phyloP scores from a whole-genome alignment of 2,797 vertebrate genomes.

The Lithobates pipiens region DNA sequence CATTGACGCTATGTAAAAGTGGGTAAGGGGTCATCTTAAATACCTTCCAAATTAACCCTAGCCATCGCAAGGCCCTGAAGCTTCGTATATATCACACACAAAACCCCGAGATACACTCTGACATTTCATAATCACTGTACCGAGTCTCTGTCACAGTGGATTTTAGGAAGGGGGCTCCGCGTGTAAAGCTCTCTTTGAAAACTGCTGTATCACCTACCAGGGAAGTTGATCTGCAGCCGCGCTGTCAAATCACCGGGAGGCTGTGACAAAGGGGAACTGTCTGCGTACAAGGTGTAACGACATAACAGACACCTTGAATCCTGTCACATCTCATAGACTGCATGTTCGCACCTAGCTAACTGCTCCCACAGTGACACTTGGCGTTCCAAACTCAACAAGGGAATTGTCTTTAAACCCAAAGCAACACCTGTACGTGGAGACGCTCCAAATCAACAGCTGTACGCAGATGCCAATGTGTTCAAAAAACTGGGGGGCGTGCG shows the following conservation, averaged over 20 bases:
- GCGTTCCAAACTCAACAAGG: constrained; percentile 71
- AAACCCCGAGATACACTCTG: neutral
- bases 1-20: neutral
- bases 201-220: constrained; percentile 79
- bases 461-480: neutral
- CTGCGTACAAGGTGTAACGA: constrained; percentile 83
- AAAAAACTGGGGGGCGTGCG: too few species aligned
- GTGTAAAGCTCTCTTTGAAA: constrained; percentile 72
- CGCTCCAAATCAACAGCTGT: neutral
- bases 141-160: constrained; percentile 9
- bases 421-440: constrained; percentile 73
- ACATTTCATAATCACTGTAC: neutral
- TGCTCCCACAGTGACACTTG: constrained; percentile 77
- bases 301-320: constrained; percentile 88
- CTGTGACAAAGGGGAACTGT: constrained; percentile 78
- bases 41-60: neutral
- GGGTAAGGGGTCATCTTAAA: neutral
- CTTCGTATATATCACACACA: neutral
- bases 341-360: constrained; percentile 80
- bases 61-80: neutral
- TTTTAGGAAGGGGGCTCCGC: constrained; percentile 18
- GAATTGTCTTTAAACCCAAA: constrained; percentile 65
- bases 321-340: constrained; percentile 88
- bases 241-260: constrained; percentile 81
- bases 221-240: constrained; percentile 76